Evolutionary conservation across 1,140 invertebrate species (phyloP).

Genomic region (Polypedilum pembai): DNA sequence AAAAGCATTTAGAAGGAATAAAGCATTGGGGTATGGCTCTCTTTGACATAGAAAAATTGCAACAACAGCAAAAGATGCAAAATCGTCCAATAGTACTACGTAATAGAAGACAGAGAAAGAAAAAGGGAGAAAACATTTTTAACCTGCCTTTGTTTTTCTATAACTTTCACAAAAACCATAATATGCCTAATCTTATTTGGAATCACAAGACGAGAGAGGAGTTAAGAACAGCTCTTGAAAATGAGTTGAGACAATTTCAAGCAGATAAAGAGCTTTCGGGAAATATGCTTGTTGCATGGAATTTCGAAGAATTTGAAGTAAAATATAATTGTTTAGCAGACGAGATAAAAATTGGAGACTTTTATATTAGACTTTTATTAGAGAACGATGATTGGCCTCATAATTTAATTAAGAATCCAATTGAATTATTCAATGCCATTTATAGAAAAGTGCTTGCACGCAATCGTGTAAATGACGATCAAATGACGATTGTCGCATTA

Average conservation of each 20-base stretch:
- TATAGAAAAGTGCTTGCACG: slow-evolving; percentile 88
- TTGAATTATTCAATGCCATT: slow-evolving; percentile 97
- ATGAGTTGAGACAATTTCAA: slow-evolving; percentile 84
- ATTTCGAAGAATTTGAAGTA: slow-evolving; percentile 95
- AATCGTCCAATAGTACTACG: slow-evolving; percentile 81
- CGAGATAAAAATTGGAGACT: slow-evolving; percentile 97
- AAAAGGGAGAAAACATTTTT: slow-evolving; percentile 59
- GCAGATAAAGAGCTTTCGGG: slow-evolving; percentile 84
- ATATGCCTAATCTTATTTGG: slow-evolving; percentile 96
- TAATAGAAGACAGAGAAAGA: slow-evolving; percentile 82
- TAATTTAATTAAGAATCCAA: slow-evolving; percentile 45
- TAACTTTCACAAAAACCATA: slow-evolving; percentile 91
- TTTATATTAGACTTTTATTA: slow-evolving; percentile 89
- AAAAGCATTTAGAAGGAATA: slow-evolving; percentile 63
- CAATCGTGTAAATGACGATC: slow-evolving; percentile 59
- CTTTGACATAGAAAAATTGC: slow-evolving; percentile 39
- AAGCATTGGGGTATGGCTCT: slow-evolving; percentile 44
- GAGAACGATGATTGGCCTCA: slow-evolving; percentile 79
- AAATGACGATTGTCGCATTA: slow-evolving; percentile 92
- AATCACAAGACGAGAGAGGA: slow-evolving; percentile 98
- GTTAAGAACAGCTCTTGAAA: slow-evolving; percentile 82
- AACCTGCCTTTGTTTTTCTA: slow-evolving; percentile 96
- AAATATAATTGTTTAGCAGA: slow-evolving; percentile 88
- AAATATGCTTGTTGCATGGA: slow-evolving; percentile 85
- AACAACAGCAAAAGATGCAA: slow-evolving; percentile 45